Conservation (phyloP, 2,113 vertebrate genomes). For the Rhea americana region DNA sequence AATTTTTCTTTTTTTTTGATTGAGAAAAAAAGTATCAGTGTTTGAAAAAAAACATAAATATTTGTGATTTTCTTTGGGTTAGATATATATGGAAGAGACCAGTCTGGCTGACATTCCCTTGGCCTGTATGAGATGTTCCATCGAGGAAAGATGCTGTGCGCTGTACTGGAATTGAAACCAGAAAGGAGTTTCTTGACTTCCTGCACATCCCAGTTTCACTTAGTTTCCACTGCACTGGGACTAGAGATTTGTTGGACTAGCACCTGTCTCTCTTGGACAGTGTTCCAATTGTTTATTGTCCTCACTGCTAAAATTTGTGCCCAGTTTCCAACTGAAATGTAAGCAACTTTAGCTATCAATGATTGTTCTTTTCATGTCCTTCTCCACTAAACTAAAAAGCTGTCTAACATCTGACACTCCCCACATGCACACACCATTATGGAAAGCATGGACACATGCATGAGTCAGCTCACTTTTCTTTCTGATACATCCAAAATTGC, state of each 20-base stretch:
- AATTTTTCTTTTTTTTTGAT: not conserved
- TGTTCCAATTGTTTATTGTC: not conserved
- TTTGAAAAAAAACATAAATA: not conserved
- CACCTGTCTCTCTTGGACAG: not conserved
- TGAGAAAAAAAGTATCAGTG: not conserved
- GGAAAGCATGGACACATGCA: not conserved
- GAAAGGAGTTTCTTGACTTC: not conserved
- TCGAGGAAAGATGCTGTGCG: not conserved
- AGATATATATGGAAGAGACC: not conserved
- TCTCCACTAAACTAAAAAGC: not conserved
- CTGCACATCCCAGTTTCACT: not conserved
- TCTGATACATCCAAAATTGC: not conserved
- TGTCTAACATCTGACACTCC: not conserved
- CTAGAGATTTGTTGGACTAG: not conserved
- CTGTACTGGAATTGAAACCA: not conserved
- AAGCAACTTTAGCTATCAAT: not conserved
- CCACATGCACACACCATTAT: not conserved
- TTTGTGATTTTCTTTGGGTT: not conserved
- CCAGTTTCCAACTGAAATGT: not conserved
- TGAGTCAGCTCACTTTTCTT: not conserved
- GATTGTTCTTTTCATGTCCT: not conserved
- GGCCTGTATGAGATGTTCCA: not conserved
- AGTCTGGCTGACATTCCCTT: not conserved
- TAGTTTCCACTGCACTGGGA: not conserved
- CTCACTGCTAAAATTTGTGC: not conserved